Conservation (phyloP, 2,113 vertebrate genomes). For the Aegypius monachus region DNA sequence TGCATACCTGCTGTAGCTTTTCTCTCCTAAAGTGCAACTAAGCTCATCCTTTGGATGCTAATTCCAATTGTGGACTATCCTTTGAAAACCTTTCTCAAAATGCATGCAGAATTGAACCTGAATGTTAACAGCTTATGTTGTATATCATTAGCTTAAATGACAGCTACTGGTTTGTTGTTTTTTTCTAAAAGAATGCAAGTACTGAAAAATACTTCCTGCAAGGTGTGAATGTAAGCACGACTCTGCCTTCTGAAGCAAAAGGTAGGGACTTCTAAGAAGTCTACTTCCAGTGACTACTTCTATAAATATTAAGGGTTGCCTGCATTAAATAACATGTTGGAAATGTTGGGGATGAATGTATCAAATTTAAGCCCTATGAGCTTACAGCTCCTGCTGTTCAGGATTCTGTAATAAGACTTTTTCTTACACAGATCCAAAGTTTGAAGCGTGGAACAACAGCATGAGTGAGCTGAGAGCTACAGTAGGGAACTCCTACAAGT, state of each 20-base stretch:
- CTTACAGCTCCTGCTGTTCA: neutral
- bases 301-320: neutral
- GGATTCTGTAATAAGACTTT: neutral
- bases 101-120: neutral
- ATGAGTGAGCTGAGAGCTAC: constrained; percentile 83
- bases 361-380: neutral
- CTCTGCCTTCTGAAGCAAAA: constrained; percentile 67
- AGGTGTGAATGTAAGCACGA: constrained; percentile 47
- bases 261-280: constrained; percentile 38
- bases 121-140: neutral
- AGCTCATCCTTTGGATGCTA: neutral
- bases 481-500: constrained; percentile 88
- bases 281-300: neutral
- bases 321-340: neutral
- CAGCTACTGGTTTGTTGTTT: neutral
- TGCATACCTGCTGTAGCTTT: neutral
- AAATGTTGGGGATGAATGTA: neutral
- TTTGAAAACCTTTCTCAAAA: neutral
- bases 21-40: neutral
- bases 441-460: constrained; percentile 67
- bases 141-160: neutral
- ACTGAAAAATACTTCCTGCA: constrained; percentile 69
- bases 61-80: neutral
- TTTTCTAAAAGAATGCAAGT: constrained; percentile 67
- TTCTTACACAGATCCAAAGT: constrained; percentile 8